phyloP scores from a whole-genome alignment of 2,888 invertebrate species.

The Calameuta filiformis region DNA sequence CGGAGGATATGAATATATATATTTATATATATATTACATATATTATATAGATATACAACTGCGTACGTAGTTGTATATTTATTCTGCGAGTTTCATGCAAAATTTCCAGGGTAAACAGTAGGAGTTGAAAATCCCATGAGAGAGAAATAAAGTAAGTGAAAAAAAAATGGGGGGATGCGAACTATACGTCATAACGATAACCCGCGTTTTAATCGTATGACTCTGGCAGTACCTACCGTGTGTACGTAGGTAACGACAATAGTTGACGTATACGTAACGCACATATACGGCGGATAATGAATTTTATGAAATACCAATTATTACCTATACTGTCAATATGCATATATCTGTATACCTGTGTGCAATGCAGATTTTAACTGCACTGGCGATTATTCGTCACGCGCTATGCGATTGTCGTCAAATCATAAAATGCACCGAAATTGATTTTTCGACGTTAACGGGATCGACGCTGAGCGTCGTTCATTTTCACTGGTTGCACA shows the following conservation, averaged over 20 bases:
- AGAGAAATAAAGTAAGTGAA: neutral
- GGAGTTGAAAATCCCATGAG: neutral
- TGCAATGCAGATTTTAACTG: neutral
- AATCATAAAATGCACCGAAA: neutral
- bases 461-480: neutral
- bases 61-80: neutral
- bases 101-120: neutral
- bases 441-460: neutral
- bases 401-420: neutral
- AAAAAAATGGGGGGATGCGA: neutral
- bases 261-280: neutral
- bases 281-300: neutral
- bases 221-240: neutral
- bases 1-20: slow-evolving; percentile 2
- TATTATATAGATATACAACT: neutral
- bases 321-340: neutral
- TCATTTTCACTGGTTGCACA: neutral
- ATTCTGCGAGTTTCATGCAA: neutral
- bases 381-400: neutral
- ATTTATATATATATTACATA: neutral
- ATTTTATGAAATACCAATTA: neutral
- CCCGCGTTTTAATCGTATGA: neutral
- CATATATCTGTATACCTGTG: neutral
- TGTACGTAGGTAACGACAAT: neutral
- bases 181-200: neutral